These are phyloP conservation scores for Drosophila sulfurigaster DNA, from an alignment of 1,140 invertebrate genomes.

Conservation along the genomic window DNA sequence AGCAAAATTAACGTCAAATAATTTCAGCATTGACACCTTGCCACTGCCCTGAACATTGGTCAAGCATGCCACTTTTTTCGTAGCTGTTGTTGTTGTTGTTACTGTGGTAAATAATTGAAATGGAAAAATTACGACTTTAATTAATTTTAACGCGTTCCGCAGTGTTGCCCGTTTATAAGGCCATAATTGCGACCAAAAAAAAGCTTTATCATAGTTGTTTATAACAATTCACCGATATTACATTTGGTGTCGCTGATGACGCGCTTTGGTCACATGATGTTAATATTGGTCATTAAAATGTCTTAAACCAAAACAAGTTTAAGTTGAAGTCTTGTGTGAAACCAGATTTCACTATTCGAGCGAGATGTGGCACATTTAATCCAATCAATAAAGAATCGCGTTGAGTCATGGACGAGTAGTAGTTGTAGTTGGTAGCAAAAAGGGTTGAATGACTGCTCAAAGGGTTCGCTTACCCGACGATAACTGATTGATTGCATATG, in stretches of 20 bases:
- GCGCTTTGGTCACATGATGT: constrained; percentile 51
- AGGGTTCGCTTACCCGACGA: constrained; percentile 54
- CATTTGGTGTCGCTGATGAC: constrained; percentile 6
- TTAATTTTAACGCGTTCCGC: constrained; percentile 36
- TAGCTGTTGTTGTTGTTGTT: too few relatives aligned
- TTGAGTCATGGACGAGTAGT: constrained; percentile 7
- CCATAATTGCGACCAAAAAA: constrained; percentile 13
- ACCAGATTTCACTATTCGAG: constrained; percentile 8
- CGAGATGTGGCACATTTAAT: constrained; percentile 3
- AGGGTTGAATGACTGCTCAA: constrained; percentile 65
- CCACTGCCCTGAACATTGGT: constrained; percentile 53
- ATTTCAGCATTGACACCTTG: constrained; percentile 65
- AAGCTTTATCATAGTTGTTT: constrained; percentile 26
- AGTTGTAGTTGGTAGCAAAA: constrained; percentile 41
- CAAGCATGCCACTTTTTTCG: constrained; percentile 44
- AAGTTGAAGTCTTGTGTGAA: background rate
- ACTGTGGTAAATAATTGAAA: constrained; percentile 25
- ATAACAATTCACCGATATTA: constrained; percentile 13
- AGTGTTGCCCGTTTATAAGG: constrained; percentile 10
- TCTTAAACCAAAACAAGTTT: constrained; percentile 53
- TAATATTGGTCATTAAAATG: constrained; percentile 43
- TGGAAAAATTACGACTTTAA: constrained; percentile 18
- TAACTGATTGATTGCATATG: constrained; percentile 69
- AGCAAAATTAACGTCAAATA: constrained; percentile 48
- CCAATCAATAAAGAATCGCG: constrained; percentile 63